These are phyloP conservation scores for Ischnus inquisitorius DNA, from an alignment of 2,888 invertebrate species.

Conservation along the genomic window DNA sequence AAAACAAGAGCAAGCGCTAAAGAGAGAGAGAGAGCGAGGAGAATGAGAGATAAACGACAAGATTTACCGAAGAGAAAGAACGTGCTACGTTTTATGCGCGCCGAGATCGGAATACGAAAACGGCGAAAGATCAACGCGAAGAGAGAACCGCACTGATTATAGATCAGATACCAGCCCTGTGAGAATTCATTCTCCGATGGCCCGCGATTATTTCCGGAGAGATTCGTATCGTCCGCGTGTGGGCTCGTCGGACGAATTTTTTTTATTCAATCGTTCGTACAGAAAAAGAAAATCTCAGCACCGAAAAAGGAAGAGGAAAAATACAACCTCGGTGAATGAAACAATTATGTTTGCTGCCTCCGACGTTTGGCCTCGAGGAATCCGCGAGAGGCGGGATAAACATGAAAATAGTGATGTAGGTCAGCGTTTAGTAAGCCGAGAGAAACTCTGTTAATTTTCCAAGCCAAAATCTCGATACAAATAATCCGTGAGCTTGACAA, in stretches of 20 bases:
- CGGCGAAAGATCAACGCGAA: background rate
- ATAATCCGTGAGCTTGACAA: no score
- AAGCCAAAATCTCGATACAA: no score
- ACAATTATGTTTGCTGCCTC: background rate
- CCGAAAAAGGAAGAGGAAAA: background rate
- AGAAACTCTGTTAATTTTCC: background rate
- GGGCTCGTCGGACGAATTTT: background rate
- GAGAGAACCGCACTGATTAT: background rate
- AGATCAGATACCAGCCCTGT: background rate
- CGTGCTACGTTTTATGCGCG: conserved; percentile 7
- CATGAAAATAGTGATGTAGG: conserved; percentile 25
- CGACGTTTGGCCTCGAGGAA: background rate
- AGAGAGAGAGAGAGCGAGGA: background rate
- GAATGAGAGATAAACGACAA: conserved; percentile 11
- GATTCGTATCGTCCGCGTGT: background rate
- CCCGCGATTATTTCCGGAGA: background rate
- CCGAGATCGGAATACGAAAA: background rate
- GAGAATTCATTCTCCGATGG: background rate
- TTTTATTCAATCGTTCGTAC: background rate
- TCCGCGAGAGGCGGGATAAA: background rate
- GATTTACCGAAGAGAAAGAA: background rate
- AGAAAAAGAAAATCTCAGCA: background rate
- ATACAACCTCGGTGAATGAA: background rate
- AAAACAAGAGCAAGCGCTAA: background rate
- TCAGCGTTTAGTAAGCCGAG: background rate